Conservation (phyloP, 2,113 vertebrate genomes). For the Rhizomys pruinosus region DNA sequence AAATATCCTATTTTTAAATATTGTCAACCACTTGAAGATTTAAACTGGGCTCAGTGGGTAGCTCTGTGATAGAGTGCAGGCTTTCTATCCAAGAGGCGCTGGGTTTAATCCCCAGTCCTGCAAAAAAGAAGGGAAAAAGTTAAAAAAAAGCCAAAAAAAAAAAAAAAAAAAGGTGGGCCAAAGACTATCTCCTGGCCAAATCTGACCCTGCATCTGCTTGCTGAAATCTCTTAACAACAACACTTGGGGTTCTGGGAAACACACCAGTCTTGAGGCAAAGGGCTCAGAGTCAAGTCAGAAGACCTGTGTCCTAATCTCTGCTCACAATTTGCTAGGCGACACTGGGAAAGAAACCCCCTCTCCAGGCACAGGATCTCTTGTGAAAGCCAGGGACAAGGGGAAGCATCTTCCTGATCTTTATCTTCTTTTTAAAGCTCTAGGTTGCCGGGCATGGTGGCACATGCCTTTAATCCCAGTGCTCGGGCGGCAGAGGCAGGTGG, state of each 20-base stretch:
- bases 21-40: neutral
- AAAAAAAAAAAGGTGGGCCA: too few species aligned
- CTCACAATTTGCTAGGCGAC: neutral
- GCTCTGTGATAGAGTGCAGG: neutral
- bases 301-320: neutral
- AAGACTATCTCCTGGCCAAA: neutral
- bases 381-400: neutral
- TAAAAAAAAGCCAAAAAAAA: neutral
- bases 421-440: neutral
- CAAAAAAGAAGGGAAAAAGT: neutral
- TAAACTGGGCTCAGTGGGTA: neutral
- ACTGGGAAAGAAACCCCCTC: neutral
- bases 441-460: too few species aligned
- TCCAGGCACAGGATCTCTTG: neutral
- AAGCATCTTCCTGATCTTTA: too few species aligned
- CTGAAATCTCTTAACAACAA: neutral
- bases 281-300: neutral
- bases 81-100: too few species aligned
- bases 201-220: neutral
- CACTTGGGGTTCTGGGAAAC: neutral
- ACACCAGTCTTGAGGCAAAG: neutral
- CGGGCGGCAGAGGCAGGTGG: too few species aligned
- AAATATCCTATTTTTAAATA: conserved; percentile 46
- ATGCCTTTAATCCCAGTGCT: too few species aligned
- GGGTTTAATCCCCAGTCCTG: neutral